Evolutionary conservation across 2,888 invertebrate genomes (phyloP).

Genomic region (Iphiclides podalirius): DNA sequence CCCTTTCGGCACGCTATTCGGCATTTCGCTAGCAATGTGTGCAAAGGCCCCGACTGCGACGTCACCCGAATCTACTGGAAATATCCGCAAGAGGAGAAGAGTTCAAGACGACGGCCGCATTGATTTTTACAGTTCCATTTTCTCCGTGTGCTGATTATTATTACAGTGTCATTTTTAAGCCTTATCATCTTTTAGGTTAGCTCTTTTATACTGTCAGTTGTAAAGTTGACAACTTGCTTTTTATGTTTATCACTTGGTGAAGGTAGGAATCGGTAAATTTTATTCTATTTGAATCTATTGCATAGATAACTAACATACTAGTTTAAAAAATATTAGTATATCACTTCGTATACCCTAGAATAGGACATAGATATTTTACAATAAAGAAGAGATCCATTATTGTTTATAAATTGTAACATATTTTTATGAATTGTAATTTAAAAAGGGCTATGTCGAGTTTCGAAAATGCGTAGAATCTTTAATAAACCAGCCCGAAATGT

Average conservation of each 20-base stretch:
- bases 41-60: conserved; percentile 64
- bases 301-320: conserved; percentile 36
- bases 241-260: conserved; percentile 47
- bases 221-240: conserved; percentile 22
- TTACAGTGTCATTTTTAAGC: conserved; percentile 5
- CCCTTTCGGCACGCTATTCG: conserved; percentile 65
- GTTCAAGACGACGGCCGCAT: conserved; percentile 10
- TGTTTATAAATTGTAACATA: conserved; percentile 43
- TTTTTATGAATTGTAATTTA: conserved; percentile 40
- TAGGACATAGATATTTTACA: conserved; percentile 29
- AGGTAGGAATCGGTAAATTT: conserved; percentile 46
- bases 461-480: conserved; percentile 25
- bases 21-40: conserved; percentile 75
- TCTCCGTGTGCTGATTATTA: not conserved
- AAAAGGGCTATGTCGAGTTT: conserved; percentile 24
- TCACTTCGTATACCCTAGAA: conserved; percentile 25
- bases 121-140: not conserved
- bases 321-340: conserved; percentile 41
- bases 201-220: conserved; percentile 9
- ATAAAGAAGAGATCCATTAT: conserved; percentile 7
- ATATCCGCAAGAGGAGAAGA: conserved; percentile 33
- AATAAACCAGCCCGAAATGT: conserved; percentile 43
- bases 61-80: conserved; percentile 72
- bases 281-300: conserved; percentile 23
- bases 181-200: conserved; percentile 1